Evolutionary conservation across 2,888 invertebrate species (phyloP).

Genomic region (Hecatera dysodea): DNA sequence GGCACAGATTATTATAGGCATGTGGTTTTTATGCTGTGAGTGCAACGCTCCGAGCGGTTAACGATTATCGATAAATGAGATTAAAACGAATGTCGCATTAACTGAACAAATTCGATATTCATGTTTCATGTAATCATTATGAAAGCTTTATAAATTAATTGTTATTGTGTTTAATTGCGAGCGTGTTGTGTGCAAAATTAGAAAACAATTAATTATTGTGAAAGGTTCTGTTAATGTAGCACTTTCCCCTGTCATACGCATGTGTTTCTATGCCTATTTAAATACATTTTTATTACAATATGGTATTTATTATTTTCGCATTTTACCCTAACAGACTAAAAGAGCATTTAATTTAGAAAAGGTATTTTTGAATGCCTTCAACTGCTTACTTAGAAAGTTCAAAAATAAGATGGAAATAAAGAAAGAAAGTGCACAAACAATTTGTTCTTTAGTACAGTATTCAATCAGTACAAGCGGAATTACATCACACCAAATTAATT

Average conservation of each 20-base stretch:
- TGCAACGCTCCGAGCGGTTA: slow-evolving; percentile 12
- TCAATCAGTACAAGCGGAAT: slow-evolving; percentile 20
- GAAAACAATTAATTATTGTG: slow-evolving; percentile 17
- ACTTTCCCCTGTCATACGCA: slow-evolving; percentile 15
- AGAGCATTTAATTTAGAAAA: background rate
- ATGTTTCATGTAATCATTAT: background rate
- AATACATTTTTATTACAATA: background rate
- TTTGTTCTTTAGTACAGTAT: background rate
- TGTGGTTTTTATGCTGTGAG: slow-evolving; percentile 29
- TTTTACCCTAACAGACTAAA: background rate
- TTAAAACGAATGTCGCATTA: slow-evolving; percentile 1
- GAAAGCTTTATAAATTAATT: slow-evolving; percentile 2
- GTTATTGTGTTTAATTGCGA: background rate
- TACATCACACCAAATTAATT: slow-evolving; percentile 30
- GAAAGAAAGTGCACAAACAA: background rate
- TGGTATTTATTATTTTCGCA: background rate
- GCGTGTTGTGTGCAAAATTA: slow-evolving; percentile 8
- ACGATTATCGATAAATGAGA: slow-evolving; percentile 27
- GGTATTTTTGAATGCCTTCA: background rate
- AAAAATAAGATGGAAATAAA: background rate
- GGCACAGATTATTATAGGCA: slow-evolving; percentile 13
- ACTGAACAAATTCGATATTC: background rate
- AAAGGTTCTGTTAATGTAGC: slow-evolving; percentile 34
- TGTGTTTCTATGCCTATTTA: slow-evolving; percentile 8
- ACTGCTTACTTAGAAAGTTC: no score